Base-by-base conservation (phyloP, 2,113 vertebrate species). In the Scalopus aquaticus region DNA sequence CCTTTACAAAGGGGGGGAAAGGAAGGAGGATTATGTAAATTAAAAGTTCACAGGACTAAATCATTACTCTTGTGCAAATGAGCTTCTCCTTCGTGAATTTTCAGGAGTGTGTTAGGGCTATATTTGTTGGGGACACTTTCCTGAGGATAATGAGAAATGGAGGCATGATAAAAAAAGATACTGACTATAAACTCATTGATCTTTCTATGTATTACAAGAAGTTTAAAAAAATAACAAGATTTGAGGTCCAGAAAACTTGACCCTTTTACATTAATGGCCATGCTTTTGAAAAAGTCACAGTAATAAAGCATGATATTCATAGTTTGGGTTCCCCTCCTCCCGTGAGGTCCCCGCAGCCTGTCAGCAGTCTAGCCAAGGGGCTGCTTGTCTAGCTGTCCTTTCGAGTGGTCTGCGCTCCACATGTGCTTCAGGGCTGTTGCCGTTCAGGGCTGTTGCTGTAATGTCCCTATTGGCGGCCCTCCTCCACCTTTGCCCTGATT, bases 1-100 rank as follows among this genome's bases (percentile, higher is more conserved):
- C 69, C 54, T 35, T 84, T 78, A 85, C 15, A 85, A 90, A 90
- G 73, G 37, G 46, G n/a, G 28, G 20, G 69, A 84, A 77, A 92
- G 67, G 67, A 56, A 94, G 60, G n/a, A 35, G 73, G 96, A 96
- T 96, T 96, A 97, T 97, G 96, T 73, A 96, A 97, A 97, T 97
- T 78, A 76, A 80, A 95, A 95, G 84, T 90, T 94, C 88, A 92
- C 60, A 78, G 81, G 88, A 85, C 93, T 84, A 96, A 95, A 74
- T 96, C 90, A 90, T 97, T 96, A 90, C 70, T 78, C 78, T 78
- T 46, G 22, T 92, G 96, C 95, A 96, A 94, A 97, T 90, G 95
- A 96, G 88, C 35, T 65, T 95, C 70, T 85, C 87, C 78, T 62
- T 51, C 26, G 2, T 17, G 85, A 30, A 30, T 91, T 93, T 85